These are phyloP conservation scores for Opisthograptis luteolata DNA, from an alignment of 2,888 invertebrate species.

Conservation along the genomic window DNA sequence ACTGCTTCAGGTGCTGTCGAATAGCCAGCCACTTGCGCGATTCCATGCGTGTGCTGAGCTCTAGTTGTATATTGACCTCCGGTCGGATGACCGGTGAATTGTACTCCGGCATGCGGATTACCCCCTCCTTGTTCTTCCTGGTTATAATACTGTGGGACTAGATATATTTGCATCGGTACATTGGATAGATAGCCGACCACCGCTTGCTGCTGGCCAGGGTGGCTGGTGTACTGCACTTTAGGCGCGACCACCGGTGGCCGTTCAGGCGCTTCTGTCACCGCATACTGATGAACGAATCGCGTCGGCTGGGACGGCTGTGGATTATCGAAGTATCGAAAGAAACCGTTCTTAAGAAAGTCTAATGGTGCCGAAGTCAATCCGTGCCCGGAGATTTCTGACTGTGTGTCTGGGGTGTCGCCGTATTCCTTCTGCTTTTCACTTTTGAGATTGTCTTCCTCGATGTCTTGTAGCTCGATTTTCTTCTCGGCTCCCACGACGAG, in stretches of 20 bases:
- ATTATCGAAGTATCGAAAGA: conserved; percentile 61
- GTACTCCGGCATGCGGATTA: conserved; percentile 47
- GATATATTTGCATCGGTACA: conserved; percentile 76
- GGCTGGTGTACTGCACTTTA: conserved; percentile 51
- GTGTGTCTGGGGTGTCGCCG: conserved; percentile 56
- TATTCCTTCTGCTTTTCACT: conserved; percentile 78
- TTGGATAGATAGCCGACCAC: conserved; percentile 76
- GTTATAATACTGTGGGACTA: conserved; percentile 74
- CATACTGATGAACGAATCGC: conserved; percentile 73
- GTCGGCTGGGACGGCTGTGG: conserved; percentile 55
- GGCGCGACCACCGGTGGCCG: conserved; percentile 41
- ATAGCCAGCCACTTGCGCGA: conserved; percentile 48
- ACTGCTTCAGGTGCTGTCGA: conserved; percentile 54
- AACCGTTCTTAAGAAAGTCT: conserved; percentile 65
- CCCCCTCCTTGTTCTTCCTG: conserved; percentile 53
- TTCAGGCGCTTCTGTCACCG: conserved; percentile 73
- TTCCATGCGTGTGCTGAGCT: conserved; percentile 49
- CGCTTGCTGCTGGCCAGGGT: conserved; percentile 58
- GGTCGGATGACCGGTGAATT: conserved; percentile 54
- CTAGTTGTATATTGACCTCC: conserved; percentile 54
- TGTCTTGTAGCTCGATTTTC: conserved; percentile 89
- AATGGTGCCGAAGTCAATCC: conserved; percentile 49
- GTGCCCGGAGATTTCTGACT: conserved; percentile 42
- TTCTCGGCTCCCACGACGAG: conserved; percentile 78
- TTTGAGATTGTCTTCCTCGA: conserved; percentile 88